Conservation (phyloP, 1,140 invertebrate genomes). For the Apocrypta bakeri region DNA sequence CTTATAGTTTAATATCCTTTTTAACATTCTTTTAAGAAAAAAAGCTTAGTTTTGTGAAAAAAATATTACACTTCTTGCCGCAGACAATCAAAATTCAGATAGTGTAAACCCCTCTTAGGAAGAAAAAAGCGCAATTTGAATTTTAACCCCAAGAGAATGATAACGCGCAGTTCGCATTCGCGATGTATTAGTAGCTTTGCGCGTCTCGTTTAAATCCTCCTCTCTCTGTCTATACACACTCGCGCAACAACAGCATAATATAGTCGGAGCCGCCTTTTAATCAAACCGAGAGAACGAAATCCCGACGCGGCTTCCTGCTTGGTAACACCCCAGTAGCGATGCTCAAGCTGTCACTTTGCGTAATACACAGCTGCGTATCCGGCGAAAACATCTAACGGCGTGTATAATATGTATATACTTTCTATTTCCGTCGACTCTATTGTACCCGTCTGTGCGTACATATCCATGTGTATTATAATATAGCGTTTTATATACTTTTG, state of each 20-base stretch:
- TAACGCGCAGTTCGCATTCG: not conserved
- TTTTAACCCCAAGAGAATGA: not conserved
- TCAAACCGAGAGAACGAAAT: constrained; percentile 40
- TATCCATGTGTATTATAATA: no score
- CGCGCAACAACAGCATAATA: not conserved
- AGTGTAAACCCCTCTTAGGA: no score
- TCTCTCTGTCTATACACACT: not conserved
- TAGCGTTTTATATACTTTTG: no score
- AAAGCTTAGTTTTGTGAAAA: no score
- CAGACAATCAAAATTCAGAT: no score
- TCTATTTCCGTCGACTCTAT: no score
- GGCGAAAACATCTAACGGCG: constrained; percentile 23
- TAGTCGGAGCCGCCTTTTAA: constrained; percentile 20
- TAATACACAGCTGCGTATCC: constrained; percentile 16
- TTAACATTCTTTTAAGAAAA: no score
- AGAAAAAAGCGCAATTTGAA: not conserved
- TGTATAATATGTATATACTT: constrained; percentile 19
- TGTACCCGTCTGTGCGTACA: no score
- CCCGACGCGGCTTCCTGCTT: constrained; percentile 33
- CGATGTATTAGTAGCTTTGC: constrained; percentile 9
- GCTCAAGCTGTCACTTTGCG: constrained; percentile 42
- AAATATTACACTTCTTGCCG: no score
- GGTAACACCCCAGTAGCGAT: constrained; percentile 42
- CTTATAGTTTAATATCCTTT: no score
- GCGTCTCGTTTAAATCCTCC: not conserved